Percentiles rank a stretch among this genome's conserved stretches.
Evolutionary conservation across 1,140 invertebrate genomes (phyloP).

Genomic region (Psix sp.): DNA sequence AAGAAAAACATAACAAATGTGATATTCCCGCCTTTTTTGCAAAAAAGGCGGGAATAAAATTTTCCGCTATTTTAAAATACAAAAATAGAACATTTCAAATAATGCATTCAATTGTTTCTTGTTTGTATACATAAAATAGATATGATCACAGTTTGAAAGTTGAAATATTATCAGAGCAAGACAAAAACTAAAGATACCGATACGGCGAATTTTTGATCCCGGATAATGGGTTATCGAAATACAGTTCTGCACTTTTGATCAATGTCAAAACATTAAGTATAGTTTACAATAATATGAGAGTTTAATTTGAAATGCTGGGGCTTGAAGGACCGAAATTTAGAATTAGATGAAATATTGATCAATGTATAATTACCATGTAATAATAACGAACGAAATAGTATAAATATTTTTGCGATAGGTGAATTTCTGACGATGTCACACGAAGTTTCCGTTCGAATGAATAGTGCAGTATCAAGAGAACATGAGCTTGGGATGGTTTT

Average conservation of each 20-base stretch:
- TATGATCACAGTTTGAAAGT: constrained; percentile 25
- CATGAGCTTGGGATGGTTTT: constrained; percentile 53
- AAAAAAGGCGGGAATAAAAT: no score
- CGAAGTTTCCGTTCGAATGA: constrained; percentile 63
- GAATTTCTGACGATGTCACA: constrained; percentile 55
- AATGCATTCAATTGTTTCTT: constrained; percentile 2
- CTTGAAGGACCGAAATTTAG: no score
- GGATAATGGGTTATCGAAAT: constrained; percentile 65
- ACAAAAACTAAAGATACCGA: constrained; percentile 37
- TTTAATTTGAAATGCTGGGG: no score
- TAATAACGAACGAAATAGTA: no score
- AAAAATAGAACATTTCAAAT: no score
- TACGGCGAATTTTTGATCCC: constrained; percentile 63
- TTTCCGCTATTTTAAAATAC: no score
- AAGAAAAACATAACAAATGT: no score
- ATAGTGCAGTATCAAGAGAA: constrained; percentile 59
- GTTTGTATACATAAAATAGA: not conserved
- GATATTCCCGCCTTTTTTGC: no score
- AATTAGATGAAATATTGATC: no score
- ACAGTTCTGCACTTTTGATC: constrained; percentile 48
- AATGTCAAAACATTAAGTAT: constrained; percentile 56
- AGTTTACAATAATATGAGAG: constrained; percentile 7
- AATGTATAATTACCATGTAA: no score
- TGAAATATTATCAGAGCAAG: constrained; percentile 27
- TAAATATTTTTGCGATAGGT: no score